Evolutionary conservation across 2,113 vertebrate species (phyloP), one percentile per base, ranked within the genome.

Genomic region (Turnix velox): DNA sequence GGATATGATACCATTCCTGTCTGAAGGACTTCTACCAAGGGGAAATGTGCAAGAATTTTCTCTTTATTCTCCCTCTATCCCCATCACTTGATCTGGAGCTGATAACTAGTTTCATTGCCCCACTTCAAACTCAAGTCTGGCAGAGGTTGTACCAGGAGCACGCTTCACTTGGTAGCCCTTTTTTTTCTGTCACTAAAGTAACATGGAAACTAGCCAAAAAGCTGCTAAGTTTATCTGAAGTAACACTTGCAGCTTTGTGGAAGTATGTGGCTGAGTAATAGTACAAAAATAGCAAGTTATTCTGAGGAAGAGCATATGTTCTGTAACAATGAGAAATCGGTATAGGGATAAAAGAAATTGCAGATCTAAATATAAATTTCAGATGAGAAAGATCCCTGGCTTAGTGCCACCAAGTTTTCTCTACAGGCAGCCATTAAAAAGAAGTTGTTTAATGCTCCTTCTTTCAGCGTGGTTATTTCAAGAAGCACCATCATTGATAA

Each of bases 271-370:
- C 90, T 97, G 97, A 97, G 96, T 97, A 98, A 98, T 95, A 95
- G 92, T 88, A 94, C 79, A 97, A 97, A 98, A 98, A 97, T 98
- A 98, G 97, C 87, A 90, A 88, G 94, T 97, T 97, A 98, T 98
- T 97, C 96, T 98, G 95, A 97, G 97, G 97, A 97, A 97, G 97
- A 97, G 90, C 97, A 93, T 98, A 97, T 97, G 97, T 95, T 98
- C 96, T 96, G 92, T 94, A 97, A 96, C 95, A 98, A 96, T 97
- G 94, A 94, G 78, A 97, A 97, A 96, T 96, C 92, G 90, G 85
- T 96, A 54, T 96, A 97, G 74, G 89, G 78, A 96, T 95, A 95
- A 96, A 96, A 96, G 94, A 96, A 96, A 96, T 96, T 94, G 91
- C 59, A 3, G 14, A 84, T 72, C 90, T 95, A 95, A 96, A 95